phyloP scores from a whole-genome alignment of 2,888 invertebrate species.

The Hedya salicella region DNA sequence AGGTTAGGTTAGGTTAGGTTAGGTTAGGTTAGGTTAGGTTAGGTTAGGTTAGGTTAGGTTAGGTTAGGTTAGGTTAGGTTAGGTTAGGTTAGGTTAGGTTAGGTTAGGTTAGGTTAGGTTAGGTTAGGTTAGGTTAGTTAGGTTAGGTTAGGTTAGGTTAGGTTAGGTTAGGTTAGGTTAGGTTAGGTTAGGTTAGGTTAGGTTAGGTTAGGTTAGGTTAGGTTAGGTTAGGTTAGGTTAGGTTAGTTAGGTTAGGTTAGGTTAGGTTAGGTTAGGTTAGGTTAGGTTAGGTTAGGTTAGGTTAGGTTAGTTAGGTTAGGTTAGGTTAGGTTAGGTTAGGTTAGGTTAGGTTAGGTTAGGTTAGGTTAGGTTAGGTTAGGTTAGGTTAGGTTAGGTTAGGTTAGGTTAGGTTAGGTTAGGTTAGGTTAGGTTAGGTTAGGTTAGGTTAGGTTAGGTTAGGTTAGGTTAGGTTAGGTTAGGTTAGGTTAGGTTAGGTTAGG shows the following conservation, averaged over 20 bases:
- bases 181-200: slow-evolving; percentile 7
- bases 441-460: too few relatives aligned
- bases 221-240: slow-evolving; percentile 7
- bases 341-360: too few relatives aligned
- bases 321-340: too few relatives aligned
- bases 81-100: slow-evolving; percentile 3
- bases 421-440: too few relatives aligned
- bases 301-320: too few relatives aligned
- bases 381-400: too few relatives aligned
- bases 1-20: slow-evolving; percentile 37
- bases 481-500: too few relatives aligned
- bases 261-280: slow-evolving; percentile 7
- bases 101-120: too few relatives aligned
- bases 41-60: not conserved
- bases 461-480: too few relatives aligned
- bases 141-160: not conserved
- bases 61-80: slow-evolving; percentile 3
- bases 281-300: slow-evolving; percentile 2
- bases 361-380: too few relatives aligned
- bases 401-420: too few relatives aligned
- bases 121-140: not conserved
- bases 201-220: slow-evolving; percentile 7
- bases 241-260: slow-evolving; percentile 7
- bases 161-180: not conserved
- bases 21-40: slow-evolving; percentile 7